Percentiles rank a stretch among this genome's conserved stretches.
Evolutionary conservation across 2,113 vertebrate species (phyloP).

Genomic region (Saguinus imperator): DNA sequence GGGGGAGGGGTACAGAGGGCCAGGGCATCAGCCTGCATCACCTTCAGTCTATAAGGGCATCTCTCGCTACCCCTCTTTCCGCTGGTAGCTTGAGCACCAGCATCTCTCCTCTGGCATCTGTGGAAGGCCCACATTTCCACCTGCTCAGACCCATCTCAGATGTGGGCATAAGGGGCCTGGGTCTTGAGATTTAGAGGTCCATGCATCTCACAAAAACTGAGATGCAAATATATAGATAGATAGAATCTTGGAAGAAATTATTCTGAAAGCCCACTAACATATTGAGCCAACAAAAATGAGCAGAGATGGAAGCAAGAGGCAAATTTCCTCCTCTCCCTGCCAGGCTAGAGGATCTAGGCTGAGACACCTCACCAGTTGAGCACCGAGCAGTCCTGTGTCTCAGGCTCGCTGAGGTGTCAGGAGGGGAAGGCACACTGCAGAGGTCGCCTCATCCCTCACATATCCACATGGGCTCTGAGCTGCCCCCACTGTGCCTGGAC

Average conservation of each 20-base stretch:
- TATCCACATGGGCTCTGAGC: neutral
- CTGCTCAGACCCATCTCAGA: neutral
- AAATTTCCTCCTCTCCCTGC: too few relatives aligned
- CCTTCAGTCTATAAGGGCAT: neutral
- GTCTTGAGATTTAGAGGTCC: neutral
- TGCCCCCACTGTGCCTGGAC: neutral
- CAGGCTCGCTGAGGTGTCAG: neutral
- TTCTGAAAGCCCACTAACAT: neutral
- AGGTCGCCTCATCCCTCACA: neutral
- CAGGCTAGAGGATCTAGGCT: neutral
- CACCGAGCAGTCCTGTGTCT: neutral
- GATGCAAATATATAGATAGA: neutral
- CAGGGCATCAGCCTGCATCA: neutral
- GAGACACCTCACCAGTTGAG: neutral
- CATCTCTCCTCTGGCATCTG: neutral
- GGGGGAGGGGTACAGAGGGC: neutral
- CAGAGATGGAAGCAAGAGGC: neutral
- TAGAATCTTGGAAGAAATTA: neutral
- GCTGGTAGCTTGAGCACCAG: neutral
- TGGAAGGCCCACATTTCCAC: neutral
- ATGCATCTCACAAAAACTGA: neutral
- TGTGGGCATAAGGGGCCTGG: neutral
- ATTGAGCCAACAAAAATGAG: neutral
- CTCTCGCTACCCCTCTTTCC: neutral
- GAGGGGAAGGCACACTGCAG: neutral